phyloP scores from a whole-genome alignment of 2,113 vertebrate species.

The Nansenia antarctica region DNA sequence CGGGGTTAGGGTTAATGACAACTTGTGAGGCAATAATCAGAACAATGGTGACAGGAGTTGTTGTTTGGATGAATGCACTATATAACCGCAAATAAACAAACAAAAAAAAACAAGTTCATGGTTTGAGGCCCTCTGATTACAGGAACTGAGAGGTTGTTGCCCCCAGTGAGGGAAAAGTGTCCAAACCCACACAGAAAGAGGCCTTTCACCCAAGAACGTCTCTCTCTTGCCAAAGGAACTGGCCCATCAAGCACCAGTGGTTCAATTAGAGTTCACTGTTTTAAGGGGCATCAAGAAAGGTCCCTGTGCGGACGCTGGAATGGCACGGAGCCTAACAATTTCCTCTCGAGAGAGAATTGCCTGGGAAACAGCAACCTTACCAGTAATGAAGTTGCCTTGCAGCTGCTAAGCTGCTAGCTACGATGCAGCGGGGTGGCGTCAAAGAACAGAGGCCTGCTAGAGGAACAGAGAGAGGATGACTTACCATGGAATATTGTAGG shows the following conservation, averaged over 20 bases:
- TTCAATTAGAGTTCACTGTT: constrained; percentile 36
- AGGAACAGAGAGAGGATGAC: too few species aligned
- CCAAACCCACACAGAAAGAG: neutral
- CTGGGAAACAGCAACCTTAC: constrained; percentile 15
- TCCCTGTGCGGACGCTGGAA: constrained; percentile 12
- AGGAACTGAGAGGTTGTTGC: neutral
- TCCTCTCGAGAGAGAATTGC: constrained; percentile 14
- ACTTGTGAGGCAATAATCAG: too few species aligned
- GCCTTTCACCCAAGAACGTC: neutral
- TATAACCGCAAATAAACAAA: too few species aligned
- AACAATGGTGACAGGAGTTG: neutral
- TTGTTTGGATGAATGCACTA: neutral
- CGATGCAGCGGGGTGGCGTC: too few species aligned
- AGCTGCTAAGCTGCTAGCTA: too few species aligned
- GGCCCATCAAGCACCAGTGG: constrained; percentile 7
- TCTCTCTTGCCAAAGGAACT: neutral
- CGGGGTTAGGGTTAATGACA: too few species aligned
- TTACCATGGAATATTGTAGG: too few species aligned
- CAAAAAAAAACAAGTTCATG: neutral
- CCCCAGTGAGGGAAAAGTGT: neutral
- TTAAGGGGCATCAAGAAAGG: constrained; percentile 25
- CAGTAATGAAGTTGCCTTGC: constrained; percentile 25
- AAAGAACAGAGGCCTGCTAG: too few species aligned
- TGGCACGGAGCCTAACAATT: constrained; percentile 19
- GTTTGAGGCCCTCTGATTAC: neutral